Conservation (phyloP, 1,140 invertebrate species). For the Pristionchus pacificus region DNA sequence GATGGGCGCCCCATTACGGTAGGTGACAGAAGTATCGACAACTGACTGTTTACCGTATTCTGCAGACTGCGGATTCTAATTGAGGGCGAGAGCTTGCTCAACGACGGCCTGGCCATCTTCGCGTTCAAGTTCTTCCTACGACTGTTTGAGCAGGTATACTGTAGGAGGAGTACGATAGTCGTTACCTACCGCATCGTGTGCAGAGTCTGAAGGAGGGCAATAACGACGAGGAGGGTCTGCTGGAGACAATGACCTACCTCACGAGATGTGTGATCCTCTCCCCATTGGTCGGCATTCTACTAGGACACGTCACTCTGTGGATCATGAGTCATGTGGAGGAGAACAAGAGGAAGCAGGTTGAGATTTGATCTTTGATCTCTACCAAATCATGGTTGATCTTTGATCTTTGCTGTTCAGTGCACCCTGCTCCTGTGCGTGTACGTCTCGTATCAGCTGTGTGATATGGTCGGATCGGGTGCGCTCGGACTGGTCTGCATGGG, state of each 20-base stretch:
- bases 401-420: constrained; percentile 2
- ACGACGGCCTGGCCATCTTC: constrained; percentile 59
- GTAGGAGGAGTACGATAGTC: too few relatives aligned
- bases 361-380: too few relatives aligned
- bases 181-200: too few relatives aligned
- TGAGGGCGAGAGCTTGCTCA: constrained; percentile 58
- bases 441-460: constrained; percentile 8
- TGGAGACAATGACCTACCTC: neutral
- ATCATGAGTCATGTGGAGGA: constrained; percentile 2
- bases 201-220: too few relatives aligned
- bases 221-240: too few relatives aligned
- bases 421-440: constrained; percentile 20
- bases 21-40: neutral
- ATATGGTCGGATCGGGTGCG: constrained; percentile 11
- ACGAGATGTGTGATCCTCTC: constrained; percentile 16
- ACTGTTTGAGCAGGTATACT: neutral
- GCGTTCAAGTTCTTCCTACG: constrained; percentile 36
- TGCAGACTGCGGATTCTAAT: constrained; percentile 51
- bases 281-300: constrained; percentile 10
- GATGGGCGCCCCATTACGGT: constrained; percentile 54
- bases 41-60: too few relatives aligned
- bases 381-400: too few relatives aligned
- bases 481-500: constrained; percentile 22
- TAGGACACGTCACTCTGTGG: constrained; percentile 6
- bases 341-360: neutral